Conservation (phyloP, 2,888 invertebrate species). For the Tachystola acroxantha region DNA sequence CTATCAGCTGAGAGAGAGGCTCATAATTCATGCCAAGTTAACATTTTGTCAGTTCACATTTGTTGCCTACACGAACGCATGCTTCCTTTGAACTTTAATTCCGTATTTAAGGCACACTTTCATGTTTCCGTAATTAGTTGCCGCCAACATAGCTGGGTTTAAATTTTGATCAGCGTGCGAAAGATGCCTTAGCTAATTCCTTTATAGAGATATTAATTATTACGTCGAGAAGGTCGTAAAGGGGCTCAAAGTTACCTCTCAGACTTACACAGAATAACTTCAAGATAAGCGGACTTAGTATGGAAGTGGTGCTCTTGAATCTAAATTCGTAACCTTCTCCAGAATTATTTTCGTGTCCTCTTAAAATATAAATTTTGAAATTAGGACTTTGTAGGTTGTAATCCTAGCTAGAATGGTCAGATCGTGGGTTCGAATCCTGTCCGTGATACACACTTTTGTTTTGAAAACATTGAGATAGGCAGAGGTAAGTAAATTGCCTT, state of each 20-base stretch:
- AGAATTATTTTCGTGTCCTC: no score
- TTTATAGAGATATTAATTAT: slow-evolving; percentile 1
- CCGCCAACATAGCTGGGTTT: slow-evolving; percentile 24
- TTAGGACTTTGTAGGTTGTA: no score
- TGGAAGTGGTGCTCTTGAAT: no score
- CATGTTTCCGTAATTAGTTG: slow-evolving; percentile 43
- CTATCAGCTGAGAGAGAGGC: slow-evolving; percentile 32
- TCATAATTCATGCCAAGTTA: slow-evolving; percentile 75
- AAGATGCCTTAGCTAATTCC: slow-evolving; percentile 5
- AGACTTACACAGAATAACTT: no score
- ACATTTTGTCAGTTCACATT: slow-evolving; percentile 74
- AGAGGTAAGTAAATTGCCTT: no score
- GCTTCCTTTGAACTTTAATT: slow-evolving; percentile 56
- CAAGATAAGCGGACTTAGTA: no score
- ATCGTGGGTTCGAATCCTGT: no score
- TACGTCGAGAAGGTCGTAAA: neutral
- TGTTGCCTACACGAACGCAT: slow-evolving; percentile 52
- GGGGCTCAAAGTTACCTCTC: neutral
- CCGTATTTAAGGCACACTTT: slow-evolving; percentile 29
- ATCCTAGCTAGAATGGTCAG: no score
- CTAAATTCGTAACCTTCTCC: no score
- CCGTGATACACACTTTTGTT: no score
- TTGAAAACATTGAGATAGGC: neutral
- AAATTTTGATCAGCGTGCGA: slow-evolving; percentile 34
- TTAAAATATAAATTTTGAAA: no score